Base-by-base conservation (phyloP, 2,888 invertebrate species). In the Arenicola marina region DNA sequence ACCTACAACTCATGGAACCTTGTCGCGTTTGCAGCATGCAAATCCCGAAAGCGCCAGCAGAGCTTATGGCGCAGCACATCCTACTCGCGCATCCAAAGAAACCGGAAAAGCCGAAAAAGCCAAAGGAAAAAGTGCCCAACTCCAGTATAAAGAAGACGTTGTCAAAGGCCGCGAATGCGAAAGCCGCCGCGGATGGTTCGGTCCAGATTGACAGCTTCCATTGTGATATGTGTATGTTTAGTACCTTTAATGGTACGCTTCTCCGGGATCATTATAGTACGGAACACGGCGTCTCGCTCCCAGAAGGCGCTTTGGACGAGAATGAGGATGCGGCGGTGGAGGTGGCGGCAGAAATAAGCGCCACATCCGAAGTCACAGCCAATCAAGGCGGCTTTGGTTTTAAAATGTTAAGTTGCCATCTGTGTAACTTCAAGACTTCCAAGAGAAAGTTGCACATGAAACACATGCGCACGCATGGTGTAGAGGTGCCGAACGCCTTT, bases 1-100 rank as follows among this genome's bases (percentile, higher is more conserved):
- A 65, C 56, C 34, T 62, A 28, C 59, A 67, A 38, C 32, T 15
- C 15, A 56, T 56, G 56, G 18, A 21, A 11, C 11, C 29, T 4
- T 56, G 56, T 38, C 15, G 11, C 21, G 11, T 56, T 38, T 56
- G 56, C 56, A n/a, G n/a, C n/a, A n/a, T n/a, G n/a, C n/a, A n/a
- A n/a, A n/a, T n/a, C n/a, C n/a, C n/a, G n/a, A n/a, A n/a, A n/a
- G n/a, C n/a, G n/a, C n/a, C n/a, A n/a, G 48, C n/a, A 7, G 48
- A 48, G 26, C 26, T 21, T 11, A 48, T 48, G 48, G 26, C 15
- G 7, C 18, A 48, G 7, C 48, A 48, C 26, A 11, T n/a, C 26
- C 18, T 7, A 7, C 7, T 7, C 26, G 11, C 7, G 18, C 48
- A 48, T 24, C 38, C 38, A 18, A 11, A 11, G 11, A 18, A 11